A percentile compares a stretch with the other conserved stretches of the same genome.
phyloP scores from a whole-genome alignment of 2,113 vertebrate genomes.

The Apeltes quadracus region DNA sequence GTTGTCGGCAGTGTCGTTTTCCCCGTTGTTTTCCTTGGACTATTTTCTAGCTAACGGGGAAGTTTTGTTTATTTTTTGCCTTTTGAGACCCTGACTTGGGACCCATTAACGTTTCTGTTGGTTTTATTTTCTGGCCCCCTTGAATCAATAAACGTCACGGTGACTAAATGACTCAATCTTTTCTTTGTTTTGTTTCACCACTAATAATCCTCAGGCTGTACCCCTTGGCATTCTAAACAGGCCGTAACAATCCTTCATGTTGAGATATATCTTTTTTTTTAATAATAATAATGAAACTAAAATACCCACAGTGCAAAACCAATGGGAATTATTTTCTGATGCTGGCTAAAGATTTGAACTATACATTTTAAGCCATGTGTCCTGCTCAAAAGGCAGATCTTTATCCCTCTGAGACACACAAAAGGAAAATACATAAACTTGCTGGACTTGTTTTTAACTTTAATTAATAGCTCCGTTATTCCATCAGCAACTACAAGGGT shows the following conservation, averaged over 20 bases:
- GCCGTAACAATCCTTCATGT: not conserved
- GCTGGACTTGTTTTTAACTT: conserved; percentile 27
- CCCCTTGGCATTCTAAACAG: no score
- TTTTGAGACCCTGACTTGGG: no score
- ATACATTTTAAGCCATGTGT: conserved; percentile 8
- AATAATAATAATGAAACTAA: not conserved
- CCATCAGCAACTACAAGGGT: not conserved
- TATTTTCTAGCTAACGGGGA: no score
- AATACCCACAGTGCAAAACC: conserved; percentile 1
- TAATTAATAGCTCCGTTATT: conserved; percentile 1
- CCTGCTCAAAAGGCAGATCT: conserved; percentile 40
- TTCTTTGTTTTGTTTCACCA: no score
- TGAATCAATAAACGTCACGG: no score
- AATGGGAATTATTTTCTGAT: conserved; percentile 12
- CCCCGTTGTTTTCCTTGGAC: no score
- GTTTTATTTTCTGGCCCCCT: no score
- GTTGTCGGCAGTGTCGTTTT: no score
- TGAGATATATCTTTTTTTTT: not conserved
- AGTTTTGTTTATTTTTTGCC: no score
- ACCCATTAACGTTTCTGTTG: no score
- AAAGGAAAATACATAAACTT: conserved; percentile 35
- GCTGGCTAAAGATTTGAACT: not conserved
- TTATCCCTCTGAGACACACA: conserved; percentile 41
- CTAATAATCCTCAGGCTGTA: no score
- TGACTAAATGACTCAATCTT: no score